Base-by-base conservation (phyloP, 2,113 vertebrate genomes). In the Cavia porcellus region DNA sequence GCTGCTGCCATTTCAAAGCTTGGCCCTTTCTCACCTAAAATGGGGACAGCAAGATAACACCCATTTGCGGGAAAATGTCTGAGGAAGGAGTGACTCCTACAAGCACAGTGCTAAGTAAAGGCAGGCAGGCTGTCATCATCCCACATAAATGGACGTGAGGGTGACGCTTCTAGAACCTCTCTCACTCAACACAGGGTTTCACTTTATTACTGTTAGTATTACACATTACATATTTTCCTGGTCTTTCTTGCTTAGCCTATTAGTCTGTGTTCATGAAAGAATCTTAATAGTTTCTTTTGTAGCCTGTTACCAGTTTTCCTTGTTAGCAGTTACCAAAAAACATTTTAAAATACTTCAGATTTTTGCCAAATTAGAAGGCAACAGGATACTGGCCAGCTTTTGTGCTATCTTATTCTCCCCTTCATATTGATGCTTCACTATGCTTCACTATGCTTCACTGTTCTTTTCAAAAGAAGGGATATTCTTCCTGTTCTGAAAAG, bases 401-500 rank as follows among this genome's bases (percentile, higher is more conserved):
- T 22, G 1, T 32, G 28, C 74, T 50, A 12, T 77, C 38, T 89
- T n/a, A 22, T 42, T 59, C 19, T 64, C 13, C 24, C 30, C 45
- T 89, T 64, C 20, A 3, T 20, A 10, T 57, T 35, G 9, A 3
- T 70, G 50, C 77, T 86, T 94, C 20, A 24, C 50, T 70, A 8
- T 86, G 80, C 30, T 86, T 86, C n/a, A n/a, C n/a, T n/a, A n/a
- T n/a, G n/a, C 81, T 86, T 94, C 20, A 24, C 50, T 70, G 11
- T 86, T 84, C 30, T 86, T 86, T 89, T 55, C 5, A 52, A 38
- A 74, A 92, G 47, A 74, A 68, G 74, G 42, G 62, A 62, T 22
- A 86, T 72, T 77, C 68, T 82, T 96, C 88, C 59, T 70, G 42
- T 24, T 87, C 38, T 42, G 72, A 92, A 82, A 8, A 88, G 50